Evolutionary conservation across 2,888 invertebrate genomes (phyloP).

Genomic region (Sphecodes monilicornis): DNA sequence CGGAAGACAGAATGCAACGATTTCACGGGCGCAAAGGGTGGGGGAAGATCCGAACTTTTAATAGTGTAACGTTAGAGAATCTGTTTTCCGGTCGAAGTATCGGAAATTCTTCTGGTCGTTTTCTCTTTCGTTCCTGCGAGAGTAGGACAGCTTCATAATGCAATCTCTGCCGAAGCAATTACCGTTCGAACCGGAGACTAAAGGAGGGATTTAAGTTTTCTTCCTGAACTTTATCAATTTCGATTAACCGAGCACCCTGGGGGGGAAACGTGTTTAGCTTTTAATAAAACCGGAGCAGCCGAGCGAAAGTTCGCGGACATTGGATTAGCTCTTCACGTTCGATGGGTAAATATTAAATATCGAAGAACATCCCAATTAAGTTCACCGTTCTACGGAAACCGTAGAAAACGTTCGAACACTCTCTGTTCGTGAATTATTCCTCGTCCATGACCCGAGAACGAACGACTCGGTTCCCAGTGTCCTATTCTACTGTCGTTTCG

Average conservation of each 20-base stretch:
- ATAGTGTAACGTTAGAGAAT: conserved; percentile 26
- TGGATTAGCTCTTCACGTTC: neutral
- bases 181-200: neutral
- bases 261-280: neutral
- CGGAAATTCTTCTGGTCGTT: conserved; percentile 3
- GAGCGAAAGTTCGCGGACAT: neutral
- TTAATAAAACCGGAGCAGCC: neutral
- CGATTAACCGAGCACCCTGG: neutral
- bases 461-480: neutral
- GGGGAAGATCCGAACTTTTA: neutral
- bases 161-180: conserved; percentile 5
- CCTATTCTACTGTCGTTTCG: conserved; percentile 22
- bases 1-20: conserved; percentile 23
- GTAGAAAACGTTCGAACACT: neutral
- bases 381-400: neutral
- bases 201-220: neutral
- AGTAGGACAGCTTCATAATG: neutral
- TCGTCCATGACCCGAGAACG: neutral
- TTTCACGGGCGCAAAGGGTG: neutral
- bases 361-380: neutral
- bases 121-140: neutral
- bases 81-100: conserved; percentile 8
- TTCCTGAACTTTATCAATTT: neutral
- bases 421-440: neutral
- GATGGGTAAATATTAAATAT: neutral